A percentile compares a stretch with the other conserved stretches of the same genome.
These are phyloP conservation scores for Tamias sibiricus DNA, from an alignment of 2,113 vertebrate species.

Conservation along the genomic window DNA sequence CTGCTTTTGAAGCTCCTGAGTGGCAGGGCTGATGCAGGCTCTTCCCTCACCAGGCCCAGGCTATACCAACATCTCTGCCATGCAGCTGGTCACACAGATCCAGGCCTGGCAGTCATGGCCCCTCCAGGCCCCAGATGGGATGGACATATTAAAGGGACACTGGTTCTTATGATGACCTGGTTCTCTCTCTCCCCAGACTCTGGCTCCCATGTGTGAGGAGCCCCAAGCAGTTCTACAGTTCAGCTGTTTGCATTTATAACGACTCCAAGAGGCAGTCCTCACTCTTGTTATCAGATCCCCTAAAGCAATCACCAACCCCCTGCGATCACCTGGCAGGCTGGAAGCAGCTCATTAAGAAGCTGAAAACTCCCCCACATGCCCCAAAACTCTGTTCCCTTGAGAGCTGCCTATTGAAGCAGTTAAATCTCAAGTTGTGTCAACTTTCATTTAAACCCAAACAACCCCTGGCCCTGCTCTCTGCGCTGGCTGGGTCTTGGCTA, in stretches of 20 bases:
- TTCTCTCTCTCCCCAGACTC: not conserved
- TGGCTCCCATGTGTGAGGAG: conserved; percentile 8
- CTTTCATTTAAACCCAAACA: conserved; percentile 83
- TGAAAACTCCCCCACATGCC: conserved; percentile 79
- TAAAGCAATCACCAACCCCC: conserved; percentile 83
- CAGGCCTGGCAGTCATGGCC: not conserved
- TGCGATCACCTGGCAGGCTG: conserved; percentile 82
- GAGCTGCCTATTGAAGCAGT: conserved; percentile 68
- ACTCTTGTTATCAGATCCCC: conserved; percentile 85
- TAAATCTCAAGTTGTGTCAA: conserved; percentile 80
- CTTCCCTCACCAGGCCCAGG: not conserved
- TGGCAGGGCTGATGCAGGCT: not conserved
- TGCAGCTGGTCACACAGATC: not conserved
- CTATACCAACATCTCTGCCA: not conserved
- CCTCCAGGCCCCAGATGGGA: not conserved
- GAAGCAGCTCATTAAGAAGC: conserved; percentile 84
- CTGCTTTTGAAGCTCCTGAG: not conserved
- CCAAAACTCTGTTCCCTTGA: conserved; percentile 81
- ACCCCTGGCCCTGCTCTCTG: conserved; percentile 61
- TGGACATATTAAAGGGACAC: not conserved
- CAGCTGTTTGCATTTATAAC: conserved; percentile 51
- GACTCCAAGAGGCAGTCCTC: conserved; percentile 69
- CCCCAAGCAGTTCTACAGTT: conserved; percentile 63
- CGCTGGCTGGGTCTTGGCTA: not conserved
- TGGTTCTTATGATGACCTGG: not conserved